Percentiles rank a stretch among this genome's conserved stretches.
Conservation (phyloP, 2,888 invertebrate species). For the Flexamia atlantica region DNA sequence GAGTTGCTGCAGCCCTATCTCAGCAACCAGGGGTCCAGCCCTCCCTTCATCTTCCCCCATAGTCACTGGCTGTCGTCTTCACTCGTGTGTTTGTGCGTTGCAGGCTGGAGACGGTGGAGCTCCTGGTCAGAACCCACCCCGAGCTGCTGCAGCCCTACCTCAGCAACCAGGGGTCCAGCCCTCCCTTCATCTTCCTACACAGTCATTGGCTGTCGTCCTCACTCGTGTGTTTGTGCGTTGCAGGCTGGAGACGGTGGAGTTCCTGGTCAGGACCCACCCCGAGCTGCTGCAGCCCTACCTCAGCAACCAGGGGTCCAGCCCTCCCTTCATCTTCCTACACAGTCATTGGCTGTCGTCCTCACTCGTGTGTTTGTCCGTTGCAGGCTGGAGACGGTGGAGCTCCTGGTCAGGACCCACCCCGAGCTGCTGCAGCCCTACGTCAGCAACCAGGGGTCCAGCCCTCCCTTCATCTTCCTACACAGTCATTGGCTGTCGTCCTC, state of each 20-base stretch:
- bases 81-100: no score
- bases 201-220: no score
- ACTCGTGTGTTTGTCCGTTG: conserved; percentile 66
- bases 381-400: conserved; percentile 92
- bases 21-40: conserved; percentile 74
- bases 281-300: conserved; percentile 86
- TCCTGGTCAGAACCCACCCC: conserved; percentile 88
- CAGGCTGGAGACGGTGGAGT: conserved; percentile 92
- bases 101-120: conserved; percentile 92
- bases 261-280: conserved; percentile 88
- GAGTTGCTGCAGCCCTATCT: conserved; percentile 86
- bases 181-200: conserved; percentile 80
- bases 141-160: conserved; percentile 86
- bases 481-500: conserved; percentile 75
- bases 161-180: conserved; percentile 74
- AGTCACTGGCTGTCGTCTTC: conserved; percentile 93
- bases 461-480: conserved; percentile 81
- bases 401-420: conserved; percentile 88
- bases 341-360: conserved; percentile 82
- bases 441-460: conserved; percentile 74
- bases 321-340: conserved; percentile 81
- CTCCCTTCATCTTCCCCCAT: conserved; percentile 81
- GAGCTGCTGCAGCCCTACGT: conserved; percentile 86
- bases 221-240: no score
- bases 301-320: conserved; percentile 74